phyloP scores from a whole-genome alignment of 2,113 vertebrate species.

The Antechinus stuartii region DNA sequence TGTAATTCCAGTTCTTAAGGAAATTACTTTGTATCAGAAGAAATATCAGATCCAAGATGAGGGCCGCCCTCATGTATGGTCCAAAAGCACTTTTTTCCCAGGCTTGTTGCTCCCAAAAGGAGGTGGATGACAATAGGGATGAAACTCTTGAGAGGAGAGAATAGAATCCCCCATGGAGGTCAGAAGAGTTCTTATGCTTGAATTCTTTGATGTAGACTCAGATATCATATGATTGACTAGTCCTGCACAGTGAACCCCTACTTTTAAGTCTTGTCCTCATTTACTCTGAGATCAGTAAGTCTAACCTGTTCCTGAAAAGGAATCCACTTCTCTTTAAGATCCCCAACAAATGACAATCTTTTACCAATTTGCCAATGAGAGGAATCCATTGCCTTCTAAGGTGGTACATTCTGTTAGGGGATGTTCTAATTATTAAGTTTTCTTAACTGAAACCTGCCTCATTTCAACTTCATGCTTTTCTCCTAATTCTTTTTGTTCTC shows the following conservation, averaged over 20 bases:
- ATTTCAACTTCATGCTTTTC: not conserved
- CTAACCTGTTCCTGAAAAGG: not conserved
- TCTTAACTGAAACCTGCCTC: not conserved
- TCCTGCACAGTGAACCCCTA: not conserved
- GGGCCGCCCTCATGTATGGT: not conserved
- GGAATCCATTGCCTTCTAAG: not conserved
- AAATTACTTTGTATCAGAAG: not conserved
- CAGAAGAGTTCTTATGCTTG: not conserved
- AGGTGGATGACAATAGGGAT: not conserved
- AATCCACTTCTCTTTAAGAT: not conserved
- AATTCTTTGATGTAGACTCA: not conserved
- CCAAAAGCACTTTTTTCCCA: not conserved
- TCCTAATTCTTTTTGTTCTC: not conserved
- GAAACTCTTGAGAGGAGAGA: not conserved
- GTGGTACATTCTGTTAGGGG: not conserved
- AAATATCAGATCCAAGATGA: not conserved
- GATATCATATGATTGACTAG: not conserved
- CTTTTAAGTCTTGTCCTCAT: not conserved
- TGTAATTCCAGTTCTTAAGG: not conserved
- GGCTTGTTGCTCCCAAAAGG: not conserved
- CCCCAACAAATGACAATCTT: not conserved
- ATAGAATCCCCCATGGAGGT: not conserved
- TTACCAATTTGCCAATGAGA: not conserved
- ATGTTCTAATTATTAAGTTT: not conserved
- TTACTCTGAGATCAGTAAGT: not conserved